Conservation (phyloP, 2,888 invertebrate genomes). For the Ormyrus rosae region DNA sequence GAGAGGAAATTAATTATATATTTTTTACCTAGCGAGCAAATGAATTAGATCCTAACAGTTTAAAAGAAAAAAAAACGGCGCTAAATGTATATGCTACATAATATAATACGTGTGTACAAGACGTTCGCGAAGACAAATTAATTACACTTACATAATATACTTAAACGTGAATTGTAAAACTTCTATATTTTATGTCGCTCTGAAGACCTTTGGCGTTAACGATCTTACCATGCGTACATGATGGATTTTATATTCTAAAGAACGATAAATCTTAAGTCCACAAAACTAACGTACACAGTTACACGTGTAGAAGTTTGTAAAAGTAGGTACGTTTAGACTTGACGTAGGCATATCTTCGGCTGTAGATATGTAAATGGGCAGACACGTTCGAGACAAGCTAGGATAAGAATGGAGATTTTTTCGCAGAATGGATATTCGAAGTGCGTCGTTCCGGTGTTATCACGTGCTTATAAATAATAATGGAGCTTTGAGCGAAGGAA, state of each 20-base stretch:
- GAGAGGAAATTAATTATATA: conserved; percentile 43
- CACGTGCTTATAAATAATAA: conserved; percentile 21
- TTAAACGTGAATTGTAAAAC: conserved; percentile 46
- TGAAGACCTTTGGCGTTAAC: conserved; percentile 52
- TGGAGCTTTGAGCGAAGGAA: background rate
- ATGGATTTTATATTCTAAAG: conserved; percentile 68
- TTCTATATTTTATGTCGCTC: conserved; percentile 62
- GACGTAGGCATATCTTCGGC: conserved; percentile 38
- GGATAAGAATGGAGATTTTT: conserved; percentile 7
- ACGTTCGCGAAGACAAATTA: conserved; percentile 31
- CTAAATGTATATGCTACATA: conserved; percentile 22
- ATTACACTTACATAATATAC: conserved; percentile 1
- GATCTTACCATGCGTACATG: conserved; percentile 60
- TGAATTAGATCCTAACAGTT: conserved; percentile 27
- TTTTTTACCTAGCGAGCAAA: conserved; percentile 39
- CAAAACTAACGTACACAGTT: conserved; percentile 1
- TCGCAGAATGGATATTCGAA: background rate
- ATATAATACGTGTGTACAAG: conserved; percentile 29
- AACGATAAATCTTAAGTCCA: conserved; percentile 35
- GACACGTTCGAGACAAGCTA: background rate
- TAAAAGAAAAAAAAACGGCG: conserved; percentile 30
- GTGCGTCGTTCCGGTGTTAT: conserved; percentile 8
- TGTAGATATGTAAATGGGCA: conserved; percentile 25
- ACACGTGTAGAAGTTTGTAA: conserved; percentile 21
- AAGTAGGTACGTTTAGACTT: conserved; percentile 39